Evolutionary conservation across 1,140 invertebrate species (phyloP).

Genomic region (Drosophila yakuba): DNA sequence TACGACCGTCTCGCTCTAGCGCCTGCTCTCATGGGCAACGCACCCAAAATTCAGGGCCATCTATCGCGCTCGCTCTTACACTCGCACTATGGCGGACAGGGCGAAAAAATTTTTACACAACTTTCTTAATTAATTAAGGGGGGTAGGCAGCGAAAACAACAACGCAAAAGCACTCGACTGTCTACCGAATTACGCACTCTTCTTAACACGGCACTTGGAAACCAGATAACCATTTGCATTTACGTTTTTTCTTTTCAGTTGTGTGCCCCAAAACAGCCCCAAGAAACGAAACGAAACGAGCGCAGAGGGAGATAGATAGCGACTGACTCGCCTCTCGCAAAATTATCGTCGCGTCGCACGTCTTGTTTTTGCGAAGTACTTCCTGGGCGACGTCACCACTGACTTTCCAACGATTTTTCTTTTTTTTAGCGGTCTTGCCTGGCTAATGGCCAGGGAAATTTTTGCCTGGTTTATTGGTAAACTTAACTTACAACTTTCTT

Average conservation of each 20-base stretch:
- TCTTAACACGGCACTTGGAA: slow-evolving; percentile 32
- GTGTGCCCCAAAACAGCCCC: slow-evolving; percentile 58
- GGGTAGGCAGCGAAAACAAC: slow-evolving; percentile 40
- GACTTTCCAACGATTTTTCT: neutral
- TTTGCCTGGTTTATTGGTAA: slow-evolving; percentile 27
- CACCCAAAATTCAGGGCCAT: slow-evolving; percentile 72
- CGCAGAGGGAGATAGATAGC: slow-evolving; percentile 70
- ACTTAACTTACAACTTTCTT: slow-evolving; percentile 48
- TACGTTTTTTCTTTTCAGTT: slow-evolving; percentile 53
- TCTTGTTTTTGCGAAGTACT: slow-evolving; percentile 70
- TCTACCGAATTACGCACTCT: slow-evolving; percentile 55
- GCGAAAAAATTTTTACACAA: slow-evolving; percentile 77
- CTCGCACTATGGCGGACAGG: slow-evolving; percentile 63
- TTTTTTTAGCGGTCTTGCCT: neutral
- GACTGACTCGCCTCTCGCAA: slow-evolving; percentile 51
- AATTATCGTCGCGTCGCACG: slow-evolving; percentile 23
- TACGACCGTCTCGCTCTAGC: slow-evolving; percentile 53
- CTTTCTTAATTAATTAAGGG: slow-evolving; percentile 73
- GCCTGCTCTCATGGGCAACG: slow-evolving; percentile 51
- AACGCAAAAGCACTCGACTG: slow-evolving; percentile 34
- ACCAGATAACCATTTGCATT: slow-evolving; percentile 19
- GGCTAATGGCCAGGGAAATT: neutral
- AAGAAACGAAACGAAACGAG: slow-evolving; percentile 65
- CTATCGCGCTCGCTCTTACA: slow-evolving; percentile 60
- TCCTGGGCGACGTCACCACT: slow-evolving; percentile 38